Percentiles rank a stretch among this genome's conserved stretches.
Evolutionary conservation across 2,797 vertebrate species (phyloP).

Genomic region (Kryptopterus vitreolus): DNA sequence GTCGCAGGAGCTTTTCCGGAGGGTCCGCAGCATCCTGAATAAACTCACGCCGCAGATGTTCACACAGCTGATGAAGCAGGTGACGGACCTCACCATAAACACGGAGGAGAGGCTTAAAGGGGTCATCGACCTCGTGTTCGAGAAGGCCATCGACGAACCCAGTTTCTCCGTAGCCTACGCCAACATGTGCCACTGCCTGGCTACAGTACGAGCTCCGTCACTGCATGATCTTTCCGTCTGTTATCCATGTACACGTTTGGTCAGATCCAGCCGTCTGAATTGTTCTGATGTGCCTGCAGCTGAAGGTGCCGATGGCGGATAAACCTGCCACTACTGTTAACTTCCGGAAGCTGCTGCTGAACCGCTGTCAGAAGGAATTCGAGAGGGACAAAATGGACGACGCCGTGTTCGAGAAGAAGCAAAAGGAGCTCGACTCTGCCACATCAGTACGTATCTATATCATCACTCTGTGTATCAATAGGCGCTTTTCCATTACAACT

Average conservation of each 20-base stretch:
- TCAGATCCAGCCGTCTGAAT: background rate
- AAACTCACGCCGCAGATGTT: constrained; percentile 98
- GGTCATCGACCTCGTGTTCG: constrained; percentile 96
- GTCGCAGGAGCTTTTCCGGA: constrained; percentile 87
- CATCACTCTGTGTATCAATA: too few species aligned
- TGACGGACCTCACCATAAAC: constrained; percentile 93
- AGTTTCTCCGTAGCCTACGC: constrained; percentile 96
- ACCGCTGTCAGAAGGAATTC: constrained; percentile 98
- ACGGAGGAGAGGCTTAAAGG: constrained; percentile 96
- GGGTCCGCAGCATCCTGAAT: constrained; percentile 97
- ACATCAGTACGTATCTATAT: constrained; percentile 72
- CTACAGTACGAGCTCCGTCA: constrained; percentile 78
- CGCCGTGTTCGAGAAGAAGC: constrained; percentile 94
- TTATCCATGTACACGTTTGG: background rate
- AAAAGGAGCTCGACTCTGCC: constrained; percentile 92
- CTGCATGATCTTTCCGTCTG: background rate
- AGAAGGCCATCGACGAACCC: constrained; percentile 96
- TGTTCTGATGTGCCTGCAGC: constrained; percentile 65
- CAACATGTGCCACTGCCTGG: constrained; percentile 96
- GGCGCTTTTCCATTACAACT: too few species aligned
- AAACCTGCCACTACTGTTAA: constrained; percentile 92
- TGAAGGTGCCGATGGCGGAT: constrained; percentile 94
- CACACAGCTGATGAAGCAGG: constrained; percentile 96
- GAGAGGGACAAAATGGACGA: constrained; percentile 97
- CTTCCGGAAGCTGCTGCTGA: constrained; percentile 93